Percentiles rank a stretch among this genome's conserved stretches.
Evolutionary conservation across 2,797 vertebrate genomes (phyloP).

Genomic region (Hirundo rustica): DNA sequence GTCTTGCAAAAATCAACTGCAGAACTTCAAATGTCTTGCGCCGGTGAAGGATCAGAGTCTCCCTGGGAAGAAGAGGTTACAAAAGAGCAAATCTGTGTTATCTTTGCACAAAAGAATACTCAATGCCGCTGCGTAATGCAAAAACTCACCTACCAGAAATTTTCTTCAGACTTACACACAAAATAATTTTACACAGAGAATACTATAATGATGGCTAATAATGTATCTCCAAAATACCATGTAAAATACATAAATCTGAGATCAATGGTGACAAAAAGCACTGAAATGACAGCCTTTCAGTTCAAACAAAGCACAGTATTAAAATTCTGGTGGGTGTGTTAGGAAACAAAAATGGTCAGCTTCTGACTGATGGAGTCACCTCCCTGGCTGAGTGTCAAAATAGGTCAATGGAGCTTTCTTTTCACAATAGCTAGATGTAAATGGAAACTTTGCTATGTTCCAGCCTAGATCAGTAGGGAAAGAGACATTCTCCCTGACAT

Average conservation of each 20-base stretch:
- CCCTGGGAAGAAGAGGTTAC: neutral
- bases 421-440: conserved; percentile 58
- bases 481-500: neutral
- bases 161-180: neutral
- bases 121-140: fast-evolving
- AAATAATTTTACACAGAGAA: neutral
- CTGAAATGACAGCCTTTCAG: conserved; percentile 20
- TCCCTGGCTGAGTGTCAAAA: conserved; percentile 51
- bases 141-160: neutral
- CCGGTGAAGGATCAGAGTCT: neutral
- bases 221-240: neutral
- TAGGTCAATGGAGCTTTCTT: conserved; percentile 60
- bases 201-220: neutral
- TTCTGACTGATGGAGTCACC: conserved; percentile 67
- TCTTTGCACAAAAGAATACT: neutral
- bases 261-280: neutral
- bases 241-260: neutral
- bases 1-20: neutral
- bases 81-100: neutral
- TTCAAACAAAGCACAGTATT: conserved; percentile 28
- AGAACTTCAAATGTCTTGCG: neutral
- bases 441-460: conserved; percentile 51
- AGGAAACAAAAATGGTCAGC: conserved; percentile 54
- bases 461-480: neutral
- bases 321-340: conserved; percentile 40